A percentile compares a stretch with the other conserved stretches of the same genome.
phyloP scores from a whole-genome alignment of 2,888 invertebrate species.

The Meiosimyza decipiens region DNA sequence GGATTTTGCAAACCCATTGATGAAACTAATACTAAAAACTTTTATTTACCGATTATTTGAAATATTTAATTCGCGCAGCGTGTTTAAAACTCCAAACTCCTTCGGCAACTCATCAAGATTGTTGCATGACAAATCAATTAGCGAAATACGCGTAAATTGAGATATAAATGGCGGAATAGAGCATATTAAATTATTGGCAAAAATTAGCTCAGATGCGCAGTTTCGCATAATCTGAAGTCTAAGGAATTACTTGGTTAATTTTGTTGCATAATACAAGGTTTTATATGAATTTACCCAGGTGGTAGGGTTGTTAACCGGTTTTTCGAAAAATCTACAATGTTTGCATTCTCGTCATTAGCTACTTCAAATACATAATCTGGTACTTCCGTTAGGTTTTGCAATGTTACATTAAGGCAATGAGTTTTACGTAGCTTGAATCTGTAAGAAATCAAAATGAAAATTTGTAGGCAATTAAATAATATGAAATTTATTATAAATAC shows the following conservation, averaged over 20 bases:
- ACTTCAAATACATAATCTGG: constrained; percentile 79
- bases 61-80: constrained; percentile 82
- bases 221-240: constrained; percentile 69
- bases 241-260: constrained; percentile 9
- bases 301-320: constrained; percentile 80
- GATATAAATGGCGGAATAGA: constrained; percentile 74
- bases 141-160: constrained; percentile 73
- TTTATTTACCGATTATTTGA: constrained; percentile 79
- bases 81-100: constrained; percentile 72
- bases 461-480: too few relatives aligned
- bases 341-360: constrained; percentile 78
- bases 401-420: constrained; percentile 62
- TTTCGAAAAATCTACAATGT: constrained; percentile 82
- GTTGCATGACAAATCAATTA: constrained; percentile 82
- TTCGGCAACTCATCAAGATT: constrained; percentile 73
- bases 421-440: constrained; percentile 72
- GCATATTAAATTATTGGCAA: constrained; percentile 77
- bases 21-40: neutral
- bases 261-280: constrained; percentile 15
- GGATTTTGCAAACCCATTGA: neutral
- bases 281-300: constrained; percentile 70
- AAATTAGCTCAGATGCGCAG: constrained; percentile 74
- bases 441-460: constrained; percentile 26
- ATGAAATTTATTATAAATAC: too few relatives aligned
- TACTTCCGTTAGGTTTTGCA: constrained; percentile 73